Conservation (phyloP, 2,113 vertebrate genomes). For the Prunella fulvescens region DNA sequence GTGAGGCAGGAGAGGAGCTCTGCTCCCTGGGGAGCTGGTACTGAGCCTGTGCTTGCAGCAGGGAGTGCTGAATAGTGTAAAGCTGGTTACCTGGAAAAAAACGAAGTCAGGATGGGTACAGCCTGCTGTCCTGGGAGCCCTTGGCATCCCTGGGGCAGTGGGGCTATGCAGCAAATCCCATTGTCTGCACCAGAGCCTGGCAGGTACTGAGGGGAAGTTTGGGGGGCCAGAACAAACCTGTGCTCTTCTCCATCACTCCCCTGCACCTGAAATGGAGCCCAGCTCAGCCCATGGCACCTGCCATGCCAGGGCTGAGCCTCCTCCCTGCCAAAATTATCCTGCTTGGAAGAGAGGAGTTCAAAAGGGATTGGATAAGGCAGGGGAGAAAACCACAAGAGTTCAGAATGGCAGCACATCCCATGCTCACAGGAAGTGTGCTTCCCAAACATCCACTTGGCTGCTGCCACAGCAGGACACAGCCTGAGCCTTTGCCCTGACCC, state of each 20-base stretch:
- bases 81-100: neutral
- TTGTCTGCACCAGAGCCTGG: neutral
- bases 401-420: neutral
- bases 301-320: fast-evolving
- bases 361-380: neutral
- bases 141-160: neutral
- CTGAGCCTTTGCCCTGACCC: neutral
- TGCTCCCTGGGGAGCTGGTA: neutral
- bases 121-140: neutral
- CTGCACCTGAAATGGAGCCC: fast-evolving
- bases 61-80: neutral
- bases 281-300: neutral
- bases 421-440: neutral
- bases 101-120: neutral
- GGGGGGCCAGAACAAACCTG: neutral
- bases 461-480: neutral
- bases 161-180: fast-evolving
- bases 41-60: neutral
- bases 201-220: neutral
- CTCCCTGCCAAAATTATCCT: neutral
- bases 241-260: neutral
- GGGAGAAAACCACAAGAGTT: neutral
- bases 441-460: neutral
- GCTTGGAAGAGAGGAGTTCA: neutral
- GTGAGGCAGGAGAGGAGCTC: neutral